A percentile compares a stretch with the other conserved stretches of the same genome.
Evolutionary conservation across 1,140 invertebrate species (phyloP).

Genomic region (Drosophila auraria): DNA sequence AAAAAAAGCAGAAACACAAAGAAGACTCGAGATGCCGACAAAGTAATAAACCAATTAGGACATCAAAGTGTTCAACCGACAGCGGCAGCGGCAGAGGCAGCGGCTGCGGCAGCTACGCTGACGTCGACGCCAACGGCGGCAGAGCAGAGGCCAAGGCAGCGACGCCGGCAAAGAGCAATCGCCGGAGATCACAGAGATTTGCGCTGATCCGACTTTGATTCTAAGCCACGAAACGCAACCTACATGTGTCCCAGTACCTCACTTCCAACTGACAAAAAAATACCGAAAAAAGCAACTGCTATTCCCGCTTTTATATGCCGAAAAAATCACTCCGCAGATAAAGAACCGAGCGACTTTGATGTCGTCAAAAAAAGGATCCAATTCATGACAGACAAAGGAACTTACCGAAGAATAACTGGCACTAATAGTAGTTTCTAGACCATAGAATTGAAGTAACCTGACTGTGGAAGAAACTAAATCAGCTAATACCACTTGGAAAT

Average conservation of each 20-base stretch:
- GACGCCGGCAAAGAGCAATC: constrained; percentile 34
- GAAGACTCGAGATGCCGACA: constrained; percentile 81
- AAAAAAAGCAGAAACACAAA: constrained; percentile 56
- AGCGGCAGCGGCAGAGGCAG: constrained; percentile 54
- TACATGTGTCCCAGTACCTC: constrained; percentile 66
- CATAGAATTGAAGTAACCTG: neutral
- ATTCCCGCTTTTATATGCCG: constrained; percentile 28
- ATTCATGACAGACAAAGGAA: constrained; percentile 23
- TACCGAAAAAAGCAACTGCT: constrained; percentile 12
- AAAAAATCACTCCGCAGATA: constrained; percentile 10
- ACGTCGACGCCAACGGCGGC: constrained; percentile 9
- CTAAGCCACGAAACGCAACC: constrained; percentile 78
- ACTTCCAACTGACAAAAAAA: constrained; percentile 11
- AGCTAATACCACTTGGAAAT: neutral
- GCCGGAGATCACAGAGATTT: constrained; percentile 77
- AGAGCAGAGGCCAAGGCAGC: constrained; percentile 17
- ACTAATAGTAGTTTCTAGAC: neutral
- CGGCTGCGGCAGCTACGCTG: constrained; percentile 10
- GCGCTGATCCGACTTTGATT: constrained; percentile 78
- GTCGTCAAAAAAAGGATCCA: constrained; percentile 26
- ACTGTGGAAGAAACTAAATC: neutral
- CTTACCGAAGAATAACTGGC: neutral
- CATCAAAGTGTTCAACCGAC: constrained; percentile 83
- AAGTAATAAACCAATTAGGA: constrained; percentile 84
- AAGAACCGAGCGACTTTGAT: constrained; percentile 22